Percentiles rank a stretch among this genome's conserved stretches.
phyloP scores from a whole-genome alignment of 2,888 invertebrate species.

The Megastigmus dorsalis region DNA sequence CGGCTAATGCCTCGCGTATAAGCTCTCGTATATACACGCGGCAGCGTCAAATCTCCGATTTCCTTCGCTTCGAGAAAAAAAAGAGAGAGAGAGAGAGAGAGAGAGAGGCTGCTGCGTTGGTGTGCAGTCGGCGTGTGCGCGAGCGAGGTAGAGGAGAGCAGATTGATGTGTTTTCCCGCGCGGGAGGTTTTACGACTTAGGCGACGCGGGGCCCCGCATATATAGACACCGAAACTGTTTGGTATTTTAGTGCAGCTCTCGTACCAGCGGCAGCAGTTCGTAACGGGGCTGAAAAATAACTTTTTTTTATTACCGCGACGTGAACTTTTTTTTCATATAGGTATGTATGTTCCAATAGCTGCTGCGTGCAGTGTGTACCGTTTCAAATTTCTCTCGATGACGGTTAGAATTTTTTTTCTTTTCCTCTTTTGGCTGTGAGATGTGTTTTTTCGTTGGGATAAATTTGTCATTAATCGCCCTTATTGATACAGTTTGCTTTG shows the following conservation, averaged over 20 bases:
- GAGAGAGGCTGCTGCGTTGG: background rate
- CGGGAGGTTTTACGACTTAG: conserved; percentile 20
- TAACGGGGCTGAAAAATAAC: background rate
- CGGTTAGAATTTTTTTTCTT: background rate
- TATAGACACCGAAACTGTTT: background rate
- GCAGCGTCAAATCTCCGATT: conserved; percentile 32
- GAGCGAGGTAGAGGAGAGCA: background rate
- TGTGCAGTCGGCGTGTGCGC: background rate
- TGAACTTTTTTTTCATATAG: conserved; percentile 2
- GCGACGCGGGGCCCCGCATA: no score
- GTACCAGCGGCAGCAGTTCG: no score
- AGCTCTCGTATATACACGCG: no score
- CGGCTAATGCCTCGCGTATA: no score
- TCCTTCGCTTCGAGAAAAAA: background rate
- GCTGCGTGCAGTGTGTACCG: background rate
- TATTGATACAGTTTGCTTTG: no score
- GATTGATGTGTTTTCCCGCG: conserved; percentile 22
- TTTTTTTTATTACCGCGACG: conserved; percentile 17
- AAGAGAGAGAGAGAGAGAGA: background rate
- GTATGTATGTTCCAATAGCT: background rate
- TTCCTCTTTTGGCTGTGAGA: no score
- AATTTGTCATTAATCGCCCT: no score
- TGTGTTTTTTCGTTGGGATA: no score
- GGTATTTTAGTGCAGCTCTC: background rate
- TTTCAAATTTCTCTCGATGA: background rate